phyloP scores from a whole-genome alignment of 64 coral and sea anemone species.

The Dendronephthya gigantea region DNA sequence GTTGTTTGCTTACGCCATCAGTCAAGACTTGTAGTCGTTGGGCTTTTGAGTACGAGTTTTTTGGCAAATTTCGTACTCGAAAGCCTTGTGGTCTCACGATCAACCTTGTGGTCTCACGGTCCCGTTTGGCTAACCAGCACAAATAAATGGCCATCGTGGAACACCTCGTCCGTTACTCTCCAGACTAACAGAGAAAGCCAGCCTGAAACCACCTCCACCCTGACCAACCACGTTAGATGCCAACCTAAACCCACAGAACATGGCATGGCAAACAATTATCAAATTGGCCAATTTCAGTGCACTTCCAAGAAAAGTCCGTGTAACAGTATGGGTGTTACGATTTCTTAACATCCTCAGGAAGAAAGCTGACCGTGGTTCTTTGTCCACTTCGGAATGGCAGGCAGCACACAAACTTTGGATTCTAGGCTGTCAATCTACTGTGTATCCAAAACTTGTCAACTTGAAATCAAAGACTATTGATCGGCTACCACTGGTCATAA shows the following conservation, averaged over 20 bases:
- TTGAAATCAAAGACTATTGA: not conserved
- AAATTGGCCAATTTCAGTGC: not conserved
- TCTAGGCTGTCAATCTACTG: not conserved
- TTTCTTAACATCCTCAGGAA: not conserved
- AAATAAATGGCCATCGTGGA: not conserved
- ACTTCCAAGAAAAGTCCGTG: not conserved
- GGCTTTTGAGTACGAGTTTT: too few relatives aligned
- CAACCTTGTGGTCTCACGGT: not conserved
- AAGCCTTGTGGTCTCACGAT: too few relatives aligned
- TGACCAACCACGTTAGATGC: not conserved
- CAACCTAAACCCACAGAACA: not conserved
- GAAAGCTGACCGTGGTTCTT: not conserved
- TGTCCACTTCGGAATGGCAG: not conserved
- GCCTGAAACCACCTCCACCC: not conserved
- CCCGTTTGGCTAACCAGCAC: not conserved
- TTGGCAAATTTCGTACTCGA: too few relatives aligned
- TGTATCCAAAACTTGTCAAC: not conserved
- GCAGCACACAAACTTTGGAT: not conserved
- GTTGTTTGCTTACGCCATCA: too few relatives aligned
- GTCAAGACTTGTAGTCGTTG: too few relatives aligned
- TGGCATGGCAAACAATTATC: not conserved
- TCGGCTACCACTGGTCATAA: not conserved
- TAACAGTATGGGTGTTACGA: not conserved
- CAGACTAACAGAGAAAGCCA: not conserved
- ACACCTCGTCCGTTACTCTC: not conserved